Conservation (phyloP, 2,113 vertebrate species). For the Conger conger region DNA sequence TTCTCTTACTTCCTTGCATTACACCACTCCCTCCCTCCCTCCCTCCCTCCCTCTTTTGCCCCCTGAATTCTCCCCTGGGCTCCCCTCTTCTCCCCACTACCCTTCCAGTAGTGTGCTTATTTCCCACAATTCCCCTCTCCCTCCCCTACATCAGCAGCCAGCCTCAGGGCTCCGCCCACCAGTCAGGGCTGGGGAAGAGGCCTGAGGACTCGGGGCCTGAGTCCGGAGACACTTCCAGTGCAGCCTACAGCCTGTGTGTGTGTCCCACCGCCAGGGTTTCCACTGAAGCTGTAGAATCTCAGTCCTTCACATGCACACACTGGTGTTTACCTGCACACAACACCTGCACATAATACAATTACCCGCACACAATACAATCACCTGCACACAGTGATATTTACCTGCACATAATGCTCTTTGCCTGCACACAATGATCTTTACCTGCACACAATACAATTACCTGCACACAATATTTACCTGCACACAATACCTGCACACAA, state of each 20-base stretch:
- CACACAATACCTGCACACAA: neutral
- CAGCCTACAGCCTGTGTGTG: neutral
- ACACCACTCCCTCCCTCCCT: neutral
- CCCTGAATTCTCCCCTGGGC: neutral
- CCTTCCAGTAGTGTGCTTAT: neutral
- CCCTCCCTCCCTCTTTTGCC: neutral
- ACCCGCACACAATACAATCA: too few relatives aligned
- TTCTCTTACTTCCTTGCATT: neutral
- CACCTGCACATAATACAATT: neutral
- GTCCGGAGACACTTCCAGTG: neutral
- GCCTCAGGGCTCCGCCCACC: neutral
- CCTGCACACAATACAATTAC: neutral
- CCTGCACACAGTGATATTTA: too few relatives aligned
- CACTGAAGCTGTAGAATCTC: neutral
- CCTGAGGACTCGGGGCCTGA: neutral
- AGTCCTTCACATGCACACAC: neutral
- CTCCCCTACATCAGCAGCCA: constrained; percentile 14
- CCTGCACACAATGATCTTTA: neutral
- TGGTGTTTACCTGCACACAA: neutral
- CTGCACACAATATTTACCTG: neutral
- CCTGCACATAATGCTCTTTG: too few relatives aligned
- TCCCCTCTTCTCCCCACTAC: neutral
- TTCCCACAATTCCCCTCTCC: neutral
- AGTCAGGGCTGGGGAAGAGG: neutral
- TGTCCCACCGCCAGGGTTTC: neutral